Evolutionary conservation across 2,797 vertebrate species (phyloP).

Genomic region (Clarias laeviceps): DNA sequence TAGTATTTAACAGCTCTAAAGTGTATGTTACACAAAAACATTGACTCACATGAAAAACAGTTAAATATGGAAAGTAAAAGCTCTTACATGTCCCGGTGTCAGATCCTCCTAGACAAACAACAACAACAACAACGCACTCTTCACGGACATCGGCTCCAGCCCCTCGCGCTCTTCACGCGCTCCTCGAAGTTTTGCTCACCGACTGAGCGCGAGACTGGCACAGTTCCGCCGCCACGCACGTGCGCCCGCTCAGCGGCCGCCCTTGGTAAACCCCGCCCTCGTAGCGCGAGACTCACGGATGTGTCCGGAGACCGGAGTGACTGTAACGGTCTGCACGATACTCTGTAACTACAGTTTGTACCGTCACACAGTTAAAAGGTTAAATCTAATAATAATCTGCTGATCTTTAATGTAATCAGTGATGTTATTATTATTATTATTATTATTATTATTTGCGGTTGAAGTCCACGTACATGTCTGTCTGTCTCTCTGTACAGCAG

Average conservation of each 20-base stretch:
- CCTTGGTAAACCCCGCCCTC: neutral
- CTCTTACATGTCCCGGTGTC: neutral
- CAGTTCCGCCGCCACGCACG: neutral
- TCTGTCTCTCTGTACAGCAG: too few species aligned
- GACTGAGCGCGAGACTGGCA: neutral
- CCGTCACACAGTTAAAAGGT: too few species aligned
- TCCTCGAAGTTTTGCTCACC: neutral
- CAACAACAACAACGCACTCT: neutral
- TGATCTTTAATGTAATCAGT: too few species aligned
- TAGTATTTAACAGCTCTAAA: neutral
- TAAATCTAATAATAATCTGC: too few species aligned
- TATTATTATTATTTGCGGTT: too few species aligned
- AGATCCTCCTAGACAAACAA: neutral
- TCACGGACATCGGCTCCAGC: neutral
- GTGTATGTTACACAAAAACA: too few species aligned
- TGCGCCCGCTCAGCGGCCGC: neutral
- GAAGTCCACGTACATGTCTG: too few species aligned
- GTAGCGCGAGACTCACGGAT: neutral
- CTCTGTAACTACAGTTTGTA: too few species aligned
- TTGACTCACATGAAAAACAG: neutral
- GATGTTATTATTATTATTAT: too few species aligned
- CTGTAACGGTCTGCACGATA: too few species aligned
- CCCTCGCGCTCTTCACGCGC: neutral
- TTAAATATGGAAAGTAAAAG: neutral
- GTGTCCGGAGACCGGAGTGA: neutral